A percentile compares a stretch with the other conserved stretches of the same genome.
phyloP scores from a whole-genome alignment of 2,888 invertebrate genomes.

The Drepana falcataria region DNA sequence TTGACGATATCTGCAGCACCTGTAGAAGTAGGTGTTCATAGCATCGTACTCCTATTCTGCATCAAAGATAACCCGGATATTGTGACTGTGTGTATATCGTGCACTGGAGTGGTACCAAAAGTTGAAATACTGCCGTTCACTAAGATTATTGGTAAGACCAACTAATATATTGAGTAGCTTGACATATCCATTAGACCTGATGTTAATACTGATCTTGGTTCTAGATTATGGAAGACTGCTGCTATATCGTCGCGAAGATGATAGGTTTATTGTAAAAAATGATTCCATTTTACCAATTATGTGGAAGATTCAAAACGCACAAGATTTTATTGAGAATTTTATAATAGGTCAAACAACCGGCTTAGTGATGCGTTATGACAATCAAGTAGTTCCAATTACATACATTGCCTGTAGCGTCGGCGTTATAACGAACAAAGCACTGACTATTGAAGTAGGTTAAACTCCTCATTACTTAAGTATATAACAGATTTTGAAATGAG shows the following conservation, averaged over 20 bases:
- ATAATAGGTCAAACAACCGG: slow-evolving; percentile 63
- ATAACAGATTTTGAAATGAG: too few species aligned
- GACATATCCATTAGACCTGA: too few species aligned
- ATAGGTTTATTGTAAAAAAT: slow-evolving; percentile 74
- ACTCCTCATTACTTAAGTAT: not conserved
- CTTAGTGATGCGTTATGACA: slow-evolving; percentile 58
- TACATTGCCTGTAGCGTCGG: slow-evolving; percentile 69
- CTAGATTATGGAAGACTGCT: slow-evolving; percentile 76
- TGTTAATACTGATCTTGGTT: slow-evolving; percentile 7
- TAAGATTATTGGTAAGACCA: slow-evolving; percentile 53
- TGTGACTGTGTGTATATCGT: slow-evolving; percentile 66
- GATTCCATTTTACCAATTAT: slow-evolving; percentile 74
- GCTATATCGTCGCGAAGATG: slow-evolving; percentile 67
- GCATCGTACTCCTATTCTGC: slow-evolving; percentile 50
- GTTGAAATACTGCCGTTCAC: slow-evolving; percentile 66
- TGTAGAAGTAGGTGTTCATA: slow-evolving; percentile 47
- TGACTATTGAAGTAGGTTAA: slow-evolving; percentile 64
- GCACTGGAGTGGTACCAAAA: slow-evolving; percentile 71
- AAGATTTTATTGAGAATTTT: slow-evolving; percentile 63
- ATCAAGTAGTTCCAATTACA: slow-evolving; percentile 66
- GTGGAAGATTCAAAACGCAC: slow-evolving; percentile 72
- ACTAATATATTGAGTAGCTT: not conserved
- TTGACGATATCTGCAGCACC: slow-evolving; percentile 62
- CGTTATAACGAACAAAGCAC: slow-evolving; percentile 48
- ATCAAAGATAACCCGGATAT: slow-evolving; percentile 80